Percentiles rank a stretch among this genome's conserved stretches.
These are phyloP conservation scores for Ictalurus punctatus DNA, from an alignment of 2,113 vertebrate genomes.

Conservation along the genomic window DNA sequence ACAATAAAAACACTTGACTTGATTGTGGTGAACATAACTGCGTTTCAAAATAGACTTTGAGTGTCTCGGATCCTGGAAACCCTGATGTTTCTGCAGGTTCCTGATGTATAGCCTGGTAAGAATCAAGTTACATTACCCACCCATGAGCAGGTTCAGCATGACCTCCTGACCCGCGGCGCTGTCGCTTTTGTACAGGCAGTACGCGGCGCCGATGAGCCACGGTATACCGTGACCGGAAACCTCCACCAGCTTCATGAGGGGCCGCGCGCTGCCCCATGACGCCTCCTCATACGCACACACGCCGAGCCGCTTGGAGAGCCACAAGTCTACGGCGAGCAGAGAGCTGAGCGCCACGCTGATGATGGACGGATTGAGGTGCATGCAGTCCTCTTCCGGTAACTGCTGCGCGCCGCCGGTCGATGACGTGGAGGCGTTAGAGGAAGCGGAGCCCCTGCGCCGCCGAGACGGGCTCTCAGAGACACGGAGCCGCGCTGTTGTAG, in stretches of 20 bases:
- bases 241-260: conserved; percentile 93
- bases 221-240: conserved; percentile 92
- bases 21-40: neutral
- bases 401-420: conserved; percentile 65
- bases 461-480: conserved; percentile 83
- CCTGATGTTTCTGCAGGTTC: too few relatives aligned
- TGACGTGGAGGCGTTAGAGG: conserved; percentile 63
- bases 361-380: conserved; percentile 90
- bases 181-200: conserved; percentile 86
- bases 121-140: conserved; percentile 75
- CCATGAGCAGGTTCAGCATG: conserved; percentile 90
- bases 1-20: too few relatives aligned
- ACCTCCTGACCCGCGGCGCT: conserved; percentile 88
- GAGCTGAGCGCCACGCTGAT: conserved; percentile 89
- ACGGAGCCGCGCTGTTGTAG: conserved; percentile 73
- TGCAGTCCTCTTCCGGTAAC: conserved; percentile 85
- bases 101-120: neutral
- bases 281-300: conserved; percentile 91
- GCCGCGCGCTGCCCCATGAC: conserved; percentile 87
- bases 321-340: conserved; percentile 91
- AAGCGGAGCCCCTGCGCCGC: conserved; percentile 81
- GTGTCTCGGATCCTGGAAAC: neutral
- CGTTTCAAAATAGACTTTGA: neutral
- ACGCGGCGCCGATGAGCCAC: conserved; percentile 85
- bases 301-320: conserved; percentile 91